Conservation (phyloP, 1,140 invertebrate species). For the Drosophila rhopaloa region DNA sequence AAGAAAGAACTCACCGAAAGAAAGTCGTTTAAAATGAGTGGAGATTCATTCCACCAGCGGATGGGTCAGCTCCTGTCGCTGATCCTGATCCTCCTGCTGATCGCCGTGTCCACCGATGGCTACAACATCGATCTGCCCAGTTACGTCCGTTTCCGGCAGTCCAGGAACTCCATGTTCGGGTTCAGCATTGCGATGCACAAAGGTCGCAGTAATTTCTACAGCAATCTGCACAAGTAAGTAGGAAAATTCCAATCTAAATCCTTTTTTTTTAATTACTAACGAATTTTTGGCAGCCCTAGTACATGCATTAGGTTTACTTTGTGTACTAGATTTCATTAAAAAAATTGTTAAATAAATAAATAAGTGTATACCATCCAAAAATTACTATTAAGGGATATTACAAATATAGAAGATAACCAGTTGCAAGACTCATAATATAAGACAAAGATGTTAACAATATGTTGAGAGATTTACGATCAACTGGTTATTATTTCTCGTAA, state of each 20-base stretch:
- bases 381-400: too few relatives aligned
- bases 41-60: not conserved
- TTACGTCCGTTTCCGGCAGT: conserved; percentile 72
- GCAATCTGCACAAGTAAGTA: conserved; percentile 73
- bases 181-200: conserved; percentile 83
- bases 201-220: conserved; percentile 44
- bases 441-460: too few relatives aligned
- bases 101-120: conserved; percentile 12
- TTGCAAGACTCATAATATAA: too few relatives aligned
- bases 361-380: too few relatives aligned
- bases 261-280: too few relatives aligned
- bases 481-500: too few relatives aligned
- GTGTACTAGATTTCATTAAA: too few relatives aligned
- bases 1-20: conserved; percentile 9
- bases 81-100: conserved; percentile 20
- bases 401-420: too few relatives aligned
- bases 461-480: too few relatives aligned
- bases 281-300: too few relatives aligned
- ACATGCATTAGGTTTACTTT: too few relatives aligned
- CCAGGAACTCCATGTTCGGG: conserved; percentile 77
- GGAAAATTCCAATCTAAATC: not conserved
- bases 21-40: conserved; percentile 1
- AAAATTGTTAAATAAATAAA: too few relatives aligned
- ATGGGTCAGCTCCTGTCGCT: conserved; percentile 18
- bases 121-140: conserved; percentile 84